phyloP scores from a whole-genome alignment of 2,888 invertebrate genomes.

The Emmelina monodactyla region DNA sequence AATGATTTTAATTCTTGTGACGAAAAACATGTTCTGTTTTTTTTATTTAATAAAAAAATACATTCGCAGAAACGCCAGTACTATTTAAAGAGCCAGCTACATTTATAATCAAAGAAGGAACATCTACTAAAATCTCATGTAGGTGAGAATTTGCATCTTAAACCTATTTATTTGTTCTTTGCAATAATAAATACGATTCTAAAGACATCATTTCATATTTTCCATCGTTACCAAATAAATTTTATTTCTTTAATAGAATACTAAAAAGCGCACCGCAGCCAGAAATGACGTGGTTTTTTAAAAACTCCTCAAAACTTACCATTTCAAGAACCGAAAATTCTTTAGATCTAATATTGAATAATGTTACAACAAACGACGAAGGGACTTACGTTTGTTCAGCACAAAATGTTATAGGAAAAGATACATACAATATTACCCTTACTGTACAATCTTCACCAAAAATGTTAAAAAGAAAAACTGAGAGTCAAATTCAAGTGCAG shows the following conservation, averaged over 20 bases:
- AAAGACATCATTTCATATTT: too few species aligned
- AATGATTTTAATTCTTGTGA: too few species aligned
- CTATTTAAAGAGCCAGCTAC: conserved; percentile 25
- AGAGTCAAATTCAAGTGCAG: conserved; percentile 22
- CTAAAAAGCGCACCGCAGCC: conserved; percentile 38
- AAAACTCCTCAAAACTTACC: conserved; percentile 5
- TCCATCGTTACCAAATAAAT: too few species aligned
- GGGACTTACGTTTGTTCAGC: conserved; percentile 44
- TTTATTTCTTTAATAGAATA: conserved; percentile 26
- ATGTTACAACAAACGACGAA: conserved; percentile 27
- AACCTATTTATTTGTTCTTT: not conserved
- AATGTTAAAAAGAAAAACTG: conserved; percentile 6
- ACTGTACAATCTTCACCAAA: conserved; percentile 29
- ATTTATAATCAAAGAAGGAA: conserved; percentile 21
- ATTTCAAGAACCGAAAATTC: too few species aligned
- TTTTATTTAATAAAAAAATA: conserved; percentile 1
- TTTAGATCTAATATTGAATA: conserved; percentile 20
- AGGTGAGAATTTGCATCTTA: conserved; percentile 47
- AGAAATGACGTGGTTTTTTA: conserved; percentile 31
- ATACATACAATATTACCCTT: conserved; percentile 28
- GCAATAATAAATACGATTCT: too few species aligned
- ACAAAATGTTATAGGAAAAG: conserved; percentile 35
- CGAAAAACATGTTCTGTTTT: too few species aligned
- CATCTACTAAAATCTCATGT: conserved; percentile 40
- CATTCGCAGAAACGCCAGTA: conserved; percentile 31